Conservation (phyloP, 2,113 vertebrate species). For the Malaclemys terrapin region DNA sequence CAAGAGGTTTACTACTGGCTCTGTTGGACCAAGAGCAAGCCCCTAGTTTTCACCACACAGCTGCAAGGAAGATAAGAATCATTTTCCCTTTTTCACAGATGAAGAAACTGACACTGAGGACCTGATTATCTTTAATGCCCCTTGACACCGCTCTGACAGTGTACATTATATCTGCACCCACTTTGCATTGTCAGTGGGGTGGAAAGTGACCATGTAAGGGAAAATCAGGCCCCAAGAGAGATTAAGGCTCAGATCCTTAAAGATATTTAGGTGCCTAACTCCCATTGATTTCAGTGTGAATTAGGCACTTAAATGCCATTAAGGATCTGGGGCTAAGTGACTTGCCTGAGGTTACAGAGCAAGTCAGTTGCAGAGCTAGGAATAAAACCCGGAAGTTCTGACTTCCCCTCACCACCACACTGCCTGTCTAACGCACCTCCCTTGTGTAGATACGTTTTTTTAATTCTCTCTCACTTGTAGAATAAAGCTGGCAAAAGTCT, state of each 20-base stretch:
- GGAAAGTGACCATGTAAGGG: background rate
- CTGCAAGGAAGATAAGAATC: accelerated
- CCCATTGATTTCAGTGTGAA: background rate
- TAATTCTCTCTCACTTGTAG: background rate
- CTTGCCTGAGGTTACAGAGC: background rate
- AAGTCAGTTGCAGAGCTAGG: background rate
- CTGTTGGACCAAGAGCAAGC: background rate
- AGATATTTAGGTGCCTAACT: background rate
- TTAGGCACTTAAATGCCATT: background rate
- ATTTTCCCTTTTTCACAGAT: accelerated
- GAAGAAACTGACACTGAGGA: background rate
- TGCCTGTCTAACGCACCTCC: background rate
- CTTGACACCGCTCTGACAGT: background rate
- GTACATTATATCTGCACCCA: too few relatives aligned
- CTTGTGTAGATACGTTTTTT: accelerated
- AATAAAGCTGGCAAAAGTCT: background rate
- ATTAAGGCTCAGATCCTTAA: background rate
- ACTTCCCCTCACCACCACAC: background rate
- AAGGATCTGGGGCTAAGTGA: background rate
- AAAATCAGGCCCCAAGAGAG: background rate
- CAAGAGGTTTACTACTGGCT: background rate
- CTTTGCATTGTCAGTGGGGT: background rate
- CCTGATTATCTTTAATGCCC: background rate
- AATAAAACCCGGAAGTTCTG: background rate
- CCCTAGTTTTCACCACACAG: accelerated